These are phyloP conservation scores for Andrena chrysosceles DNA, from an alignment of 2,888 invertebrate genomes.

Conservation along the genomic window DNA sequence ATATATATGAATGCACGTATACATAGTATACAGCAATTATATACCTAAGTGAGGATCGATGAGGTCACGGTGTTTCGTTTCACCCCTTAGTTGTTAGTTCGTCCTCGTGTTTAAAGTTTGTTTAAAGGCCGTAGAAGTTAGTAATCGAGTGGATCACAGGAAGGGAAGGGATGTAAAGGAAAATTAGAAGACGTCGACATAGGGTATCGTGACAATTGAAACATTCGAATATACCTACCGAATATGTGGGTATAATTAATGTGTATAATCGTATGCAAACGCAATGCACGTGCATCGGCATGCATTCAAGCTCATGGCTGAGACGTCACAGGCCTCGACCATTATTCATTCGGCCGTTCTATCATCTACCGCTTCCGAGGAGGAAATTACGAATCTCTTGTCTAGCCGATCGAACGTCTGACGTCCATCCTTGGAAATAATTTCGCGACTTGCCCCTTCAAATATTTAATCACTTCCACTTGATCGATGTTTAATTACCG, in stretches of 20 bases:
- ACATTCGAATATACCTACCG: background rate
- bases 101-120: too few relatives aligned
- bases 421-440: constrained; percentile 51
- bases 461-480: constrained; percentile 1
- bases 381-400: constrained; percentile 59
- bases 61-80: too few relatives aligned
- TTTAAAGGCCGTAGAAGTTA: too few relatives aligned
- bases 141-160: too few relatives aligned
- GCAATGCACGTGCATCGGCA: constrained; percentile 1
- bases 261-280: constrained; percentile 6
- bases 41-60: too few relatives aligned
- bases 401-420: constrained; percentile 39
- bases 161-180: background rate
- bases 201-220: background rate
- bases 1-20: too few relatives aligned
- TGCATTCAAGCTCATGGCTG: constrained; percentile 29
- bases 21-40: too few relatives aligned
- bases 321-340: constrained; percentile 58
- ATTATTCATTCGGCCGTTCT: constrained; percentile 64
- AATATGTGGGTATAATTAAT: constrained; percentile 13
- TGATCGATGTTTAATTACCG: constrained; percentile 50
- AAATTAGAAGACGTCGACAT: background rate
- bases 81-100: too few relatives aligned
- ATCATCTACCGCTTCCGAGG: constrained; percentile 52
- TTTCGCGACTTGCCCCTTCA: constrained; percentile 19